Evolutionary conservation across 2,888 invertebrate species (phyloP).

Genomic region (Phlogophora meticulosa): DNA sequence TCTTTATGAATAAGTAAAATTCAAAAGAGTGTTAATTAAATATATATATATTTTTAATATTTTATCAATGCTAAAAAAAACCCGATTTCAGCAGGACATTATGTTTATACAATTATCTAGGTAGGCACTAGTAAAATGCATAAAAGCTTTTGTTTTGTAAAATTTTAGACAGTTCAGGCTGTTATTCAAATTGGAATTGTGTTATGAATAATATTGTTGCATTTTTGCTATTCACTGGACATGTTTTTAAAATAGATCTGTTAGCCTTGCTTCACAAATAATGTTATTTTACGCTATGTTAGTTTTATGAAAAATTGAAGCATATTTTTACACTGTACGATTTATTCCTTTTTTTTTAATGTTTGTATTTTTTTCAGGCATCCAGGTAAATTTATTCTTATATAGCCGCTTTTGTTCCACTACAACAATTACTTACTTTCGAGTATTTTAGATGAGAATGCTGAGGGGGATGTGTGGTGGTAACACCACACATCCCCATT

Average conservation of each 20-base stretch:
- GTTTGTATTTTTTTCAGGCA: neutral
- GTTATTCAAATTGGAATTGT: conserved; percentile 13
- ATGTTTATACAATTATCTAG: neutral
- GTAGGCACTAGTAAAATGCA: neutral
- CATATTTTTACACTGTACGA: neutral
- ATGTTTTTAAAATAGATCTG: conserved; percentile 8
- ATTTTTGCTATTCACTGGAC: conserved; percentile 1
- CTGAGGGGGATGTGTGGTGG: no score
- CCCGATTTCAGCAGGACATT: neutral
- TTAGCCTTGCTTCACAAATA: neutral
- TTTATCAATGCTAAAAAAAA: neutral
- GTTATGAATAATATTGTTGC: conserved; percentile 13
- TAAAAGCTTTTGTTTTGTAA: neutral
- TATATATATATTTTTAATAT: neutral
- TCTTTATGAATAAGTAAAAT: neutral
- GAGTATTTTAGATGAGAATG: no score
- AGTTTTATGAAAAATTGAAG: neutral
- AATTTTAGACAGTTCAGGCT: conserved; percentile 7
- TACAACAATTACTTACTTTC: no score
- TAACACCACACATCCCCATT: no score
- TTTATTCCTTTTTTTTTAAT: no score
- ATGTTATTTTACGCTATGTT: neutral
- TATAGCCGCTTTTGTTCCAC: no score
- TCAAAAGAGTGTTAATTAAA: neutral
- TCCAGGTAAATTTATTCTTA: neutral